Evolutionary conservation across 2,888 invertebrate genomes (phyloP).

Genomic region (Leucophenga maculata): DNA sequence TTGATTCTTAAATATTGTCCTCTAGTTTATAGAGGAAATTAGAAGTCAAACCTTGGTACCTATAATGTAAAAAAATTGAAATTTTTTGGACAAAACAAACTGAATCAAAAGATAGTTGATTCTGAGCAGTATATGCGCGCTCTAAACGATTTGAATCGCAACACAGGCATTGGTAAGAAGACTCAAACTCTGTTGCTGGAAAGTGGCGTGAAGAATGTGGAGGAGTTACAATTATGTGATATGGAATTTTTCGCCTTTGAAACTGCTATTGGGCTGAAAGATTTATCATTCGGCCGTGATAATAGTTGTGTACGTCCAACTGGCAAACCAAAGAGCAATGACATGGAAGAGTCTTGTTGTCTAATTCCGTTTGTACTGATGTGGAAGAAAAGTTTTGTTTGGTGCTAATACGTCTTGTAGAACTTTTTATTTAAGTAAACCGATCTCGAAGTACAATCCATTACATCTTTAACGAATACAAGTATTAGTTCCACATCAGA

Average conservation of each 20-base stretch:
- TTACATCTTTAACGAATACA: constrained; percentile 76
- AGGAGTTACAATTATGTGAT: constrained; percentile 78
- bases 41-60: too few relatives aligned
- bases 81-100: constrained; percentile 82
- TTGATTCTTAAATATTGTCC: too few relatives aligned
- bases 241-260: constrained; percentile 78
- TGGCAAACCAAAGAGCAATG: constrained; percentile 85
- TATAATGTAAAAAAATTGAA: too few relatives aligned
- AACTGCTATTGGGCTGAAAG: constrained; percentile 80
- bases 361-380: constrained; percentile 82
- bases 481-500: constrained; percentile 55
- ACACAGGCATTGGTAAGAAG: constrained; percentile 85
- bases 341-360: constrained; percentile 85
- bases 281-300: constrained; percentile 84
- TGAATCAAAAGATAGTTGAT: constrained; percentile 85
- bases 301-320: constrained; percentile 80
- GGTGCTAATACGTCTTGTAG: constrained; percentile 79
- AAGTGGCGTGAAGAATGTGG: constrained; percentile 79
- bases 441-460: constrained; percentile 84
- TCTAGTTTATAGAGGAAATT: too few relatives aligned
- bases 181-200: constrained; percentile 78
- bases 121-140: constrained; percentile 79
- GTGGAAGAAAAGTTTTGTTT: constrained; percentile 82
- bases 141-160: constrained; percentile 76
- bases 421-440: constrained; percentile 80